A percentile compares a stretch with the other conserved stretches of the same genome.
Evolutionary conservation across 2,797 vertebrate genomes (phyloP).

Genomic region (Harpagifer antarcticus): DNA sequence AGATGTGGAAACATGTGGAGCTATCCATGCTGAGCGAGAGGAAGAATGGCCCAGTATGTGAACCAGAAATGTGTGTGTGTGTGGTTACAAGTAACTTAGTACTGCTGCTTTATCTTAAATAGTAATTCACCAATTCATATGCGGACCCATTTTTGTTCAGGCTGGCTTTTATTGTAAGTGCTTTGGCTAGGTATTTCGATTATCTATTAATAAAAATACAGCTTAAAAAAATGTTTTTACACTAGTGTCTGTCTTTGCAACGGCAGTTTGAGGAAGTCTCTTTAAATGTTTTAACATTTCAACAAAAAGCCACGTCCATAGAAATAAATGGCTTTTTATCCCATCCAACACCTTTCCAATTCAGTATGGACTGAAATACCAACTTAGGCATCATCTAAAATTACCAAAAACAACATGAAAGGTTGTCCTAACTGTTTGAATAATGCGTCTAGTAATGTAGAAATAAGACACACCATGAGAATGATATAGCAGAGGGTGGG

Average conservation of each 20-base stretch:
- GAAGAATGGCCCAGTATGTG: no score
- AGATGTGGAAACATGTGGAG: conserved; percentile 24
- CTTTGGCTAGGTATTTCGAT: no score
- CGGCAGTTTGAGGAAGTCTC: not conserved
- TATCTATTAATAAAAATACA: no score
- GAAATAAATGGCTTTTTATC: not conserved
- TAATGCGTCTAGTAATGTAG: conserved; percentile 19
- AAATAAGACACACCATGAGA: conserved; percentile 28
- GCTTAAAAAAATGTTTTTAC: no score
- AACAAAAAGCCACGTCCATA: not conserved
- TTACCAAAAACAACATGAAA: not conserved
- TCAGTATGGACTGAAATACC: not conserved
- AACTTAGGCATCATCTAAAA: not conserved
- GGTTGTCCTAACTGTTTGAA: conserved; percentile 3
- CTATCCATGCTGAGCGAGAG: not conserved
- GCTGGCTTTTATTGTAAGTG: no score
- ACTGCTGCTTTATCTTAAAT: no score
- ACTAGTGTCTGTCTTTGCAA: not conserved
- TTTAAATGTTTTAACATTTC: not conserved
- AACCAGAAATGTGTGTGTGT: no score
- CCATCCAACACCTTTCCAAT: not conserved
- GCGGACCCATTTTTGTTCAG: no score
- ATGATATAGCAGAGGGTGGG: conserved; percentile 45
- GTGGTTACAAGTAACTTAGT: no score
- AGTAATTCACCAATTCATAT: no score